Evolutionary conservation across 2,797 vertebrate species (phyloP).

Genomic region (Scolopax rusticola): DNA sequence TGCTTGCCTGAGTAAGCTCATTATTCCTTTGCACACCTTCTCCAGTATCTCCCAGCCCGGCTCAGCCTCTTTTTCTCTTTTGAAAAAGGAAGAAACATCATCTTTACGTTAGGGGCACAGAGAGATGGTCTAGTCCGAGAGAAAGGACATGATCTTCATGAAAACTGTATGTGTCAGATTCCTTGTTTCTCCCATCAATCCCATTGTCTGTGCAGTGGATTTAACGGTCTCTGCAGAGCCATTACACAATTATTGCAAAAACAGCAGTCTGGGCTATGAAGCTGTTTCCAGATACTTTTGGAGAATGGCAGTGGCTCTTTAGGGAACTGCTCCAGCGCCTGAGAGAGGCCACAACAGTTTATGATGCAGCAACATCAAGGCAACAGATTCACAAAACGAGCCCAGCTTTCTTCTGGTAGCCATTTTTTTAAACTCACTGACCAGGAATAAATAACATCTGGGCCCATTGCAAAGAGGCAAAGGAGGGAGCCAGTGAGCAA

Average conservation of each 20-base stretch:
- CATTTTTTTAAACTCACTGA: neutral
- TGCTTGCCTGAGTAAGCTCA: neutral
- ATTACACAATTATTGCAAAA: neutral
- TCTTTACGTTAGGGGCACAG: neutral
- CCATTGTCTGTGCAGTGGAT: neutral
- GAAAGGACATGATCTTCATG: rapidly evolving
- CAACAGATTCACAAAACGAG: neutral
- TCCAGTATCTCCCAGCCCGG: neutral
- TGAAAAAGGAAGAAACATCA: neutral
- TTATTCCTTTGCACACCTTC: neutral
- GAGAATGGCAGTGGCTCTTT: neutral
- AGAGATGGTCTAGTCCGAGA: neutral
- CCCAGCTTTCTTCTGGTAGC: neutral
- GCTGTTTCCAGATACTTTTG: neutral
- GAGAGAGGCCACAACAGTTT: neutral
- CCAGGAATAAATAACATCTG: neutral
- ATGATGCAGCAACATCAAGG: neutral
- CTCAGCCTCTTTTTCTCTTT: neutral
- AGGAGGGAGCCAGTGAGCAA: neutral
- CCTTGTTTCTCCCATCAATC: neutral
- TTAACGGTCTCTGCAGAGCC: neutral
- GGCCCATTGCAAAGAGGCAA: neutral
- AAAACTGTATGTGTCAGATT: neutral
- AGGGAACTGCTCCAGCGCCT: neutral
- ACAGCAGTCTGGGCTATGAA: neutral